Base-by-base conservation (phyloP, 2,797 vertebrate species). In the Ispidina picta region DNA sequence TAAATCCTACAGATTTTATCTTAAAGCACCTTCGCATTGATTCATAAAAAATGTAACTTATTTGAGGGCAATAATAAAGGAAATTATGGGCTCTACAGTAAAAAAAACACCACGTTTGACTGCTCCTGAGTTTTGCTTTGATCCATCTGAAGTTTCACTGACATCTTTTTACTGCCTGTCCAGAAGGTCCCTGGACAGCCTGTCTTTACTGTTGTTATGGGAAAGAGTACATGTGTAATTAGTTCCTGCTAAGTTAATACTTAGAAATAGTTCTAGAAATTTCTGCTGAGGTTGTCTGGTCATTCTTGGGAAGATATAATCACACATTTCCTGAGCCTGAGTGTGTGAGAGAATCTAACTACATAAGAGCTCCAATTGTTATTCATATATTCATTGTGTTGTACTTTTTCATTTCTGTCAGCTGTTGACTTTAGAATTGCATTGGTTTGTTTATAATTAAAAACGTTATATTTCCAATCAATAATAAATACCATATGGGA, bases 331-430 rank as follows among this genome's bases (percentile, higher is more conserved):
- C 49, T 46, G 21, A 81, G 25, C 39, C 52, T 93, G 56, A 76
- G 17, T 13, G 3, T 81, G 25, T 69, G 69, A 78, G 54, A 89
- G 43, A 83, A 59, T 70, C 58, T 84, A 82, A 77, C 54, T 79
- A 55, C 9, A 12, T 49, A 78, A 86, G 26, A 64, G 10, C 33
- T 83, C 33, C 22, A 70, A 82, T 92, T 92, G 28, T 60, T 96
- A 96, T 89, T 92, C 76, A 96, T 92, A 73, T 94, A 96, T 96
- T 92, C 92, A 96, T 95, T 92, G 65, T 86, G 48, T 79, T 90
- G n/a, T 35, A 78, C 63, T 88, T 89, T 56, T 93, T 96, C 54
- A 70, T 94, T 95, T 94, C 60, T 75, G 43, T 85, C 83, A 90
- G 74, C n/a, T 96, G 80, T 97, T 96, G 92, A 95, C 83, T 94